These are phyloP conservation scores for Salvelinus alpinus DNA, from an alignment of 2,113 vertebrate genomes.

Conservation along the genomic window DNA sequence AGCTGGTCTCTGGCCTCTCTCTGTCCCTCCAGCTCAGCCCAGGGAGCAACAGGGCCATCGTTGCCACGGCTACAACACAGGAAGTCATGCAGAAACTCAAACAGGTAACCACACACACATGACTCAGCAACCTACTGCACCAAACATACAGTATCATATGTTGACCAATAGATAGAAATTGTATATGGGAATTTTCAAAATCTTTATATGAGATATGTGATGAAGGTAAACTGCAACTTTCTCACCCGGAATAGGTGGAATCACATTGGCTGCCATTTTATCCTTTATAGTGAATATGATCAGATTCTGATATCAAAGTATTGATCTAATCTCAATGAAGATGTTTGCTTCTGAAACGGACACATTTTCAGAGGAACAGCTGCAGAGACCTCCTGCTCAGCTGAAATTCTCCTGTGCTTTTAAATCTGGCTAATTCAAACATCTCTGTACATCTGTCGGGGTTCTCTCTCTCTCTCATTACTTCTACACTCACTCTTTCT, in stretches of 20 bases:
- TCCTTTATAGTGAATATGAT: no score
- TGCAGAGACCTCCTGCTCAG: not conserved
- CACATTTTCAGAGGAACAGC: not conserved
- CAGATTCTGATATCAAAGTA: no score
- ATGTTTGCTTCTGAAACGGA: no score
- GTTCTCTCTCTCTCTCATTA: not conserved
- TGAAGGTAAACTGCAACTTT: no score
- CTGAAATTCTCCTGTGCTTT: not conserved
- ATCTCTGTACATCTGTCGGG: not conserved
- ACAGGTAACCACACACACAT: slow-evolving; percentile 76
- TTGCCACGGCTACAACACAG: slow-evolving; percentile 82
- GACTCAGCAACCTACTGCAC: no score
- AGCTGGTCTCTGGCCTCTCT: slow-evolving; percentile 90
- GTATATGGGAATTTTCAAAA: no score
- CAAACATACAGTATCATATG: no score
- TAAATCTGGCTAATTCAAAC: not conserved
- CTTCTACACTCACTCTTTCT: not conserved
- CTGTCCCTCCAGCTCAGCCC: slow-evolving; percentile 84
- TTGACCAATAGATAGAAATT: no score
- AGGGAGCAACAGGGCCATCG: slow-evolving; percentile 79
- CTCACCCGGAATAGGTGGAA: no score
- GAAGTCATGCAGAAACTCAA: slow-evolving; percentile 84
- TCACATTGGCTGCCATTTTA: no score
- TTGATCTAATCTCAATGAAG: no score
- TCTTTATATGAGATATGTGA: no score